Base-by-base conservation (phyloP, 2,888 invertebrate species). In the Drosophila kokeensis region DNA sequence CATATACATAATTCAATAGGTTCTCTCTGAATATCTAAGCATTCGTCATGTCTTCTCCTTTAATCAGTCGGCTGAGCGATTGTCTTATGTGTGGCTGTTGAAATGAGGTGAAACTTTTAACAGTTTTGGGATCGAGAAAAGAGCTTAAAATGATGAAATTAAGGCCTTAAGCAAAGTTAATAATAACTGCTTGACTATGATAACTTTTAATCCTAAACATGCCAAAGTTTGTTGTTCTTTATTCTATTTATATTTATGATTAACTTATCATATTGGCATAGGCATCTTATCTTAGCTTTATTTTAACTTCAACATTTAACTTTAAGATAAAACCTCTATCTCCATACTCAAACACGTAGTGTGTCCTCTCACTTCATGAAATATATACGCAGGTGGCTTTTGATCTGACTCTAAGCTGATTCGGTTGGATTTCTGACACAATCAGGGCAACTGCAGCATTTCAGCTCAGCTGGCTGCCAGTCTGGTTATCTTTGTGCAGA, bases 1-100 rank as follows among this genome's bases (percentile, higher is more conserved):
- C 76, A 73, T 74, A 79, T 89, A 73, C 87, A 84, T 84, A 79
- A 84, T 87, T 79, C 63, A 89, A 65, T 50, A 58, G 65, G 53
- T 27, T 38, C 6, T 2, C 38, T 40, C 38, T 38, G 40, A 36
- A 69, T 32, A 58, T 29, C 53, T 29, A 42, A 52, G 34, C 58
- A 49, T 50, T 71, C 60, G 29, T 76, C 73, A 83, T 79, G 73
- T 34, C 48, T 40, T 62, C 53, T 32, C 54, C 53, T 53, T 50
- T 49, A 66, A 87, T 62, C 72, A 53, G 61, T 67, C 53, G 65
- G 42, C 21, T 30, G 49, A 27, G 27, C 27, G 40, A 52, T 48
- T 8, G 24, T 7, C 24, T 29, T 38, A 1, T 13, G 29, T 58
- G 24, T 36, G 42, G 27, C 55, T 57, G 36, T 13, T 61, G 27